These are phyloP conservation scores for Limanda limanda DNA, from an alignment of 2,113 vertebrate species.

Conservation along the genomic window DNA sequence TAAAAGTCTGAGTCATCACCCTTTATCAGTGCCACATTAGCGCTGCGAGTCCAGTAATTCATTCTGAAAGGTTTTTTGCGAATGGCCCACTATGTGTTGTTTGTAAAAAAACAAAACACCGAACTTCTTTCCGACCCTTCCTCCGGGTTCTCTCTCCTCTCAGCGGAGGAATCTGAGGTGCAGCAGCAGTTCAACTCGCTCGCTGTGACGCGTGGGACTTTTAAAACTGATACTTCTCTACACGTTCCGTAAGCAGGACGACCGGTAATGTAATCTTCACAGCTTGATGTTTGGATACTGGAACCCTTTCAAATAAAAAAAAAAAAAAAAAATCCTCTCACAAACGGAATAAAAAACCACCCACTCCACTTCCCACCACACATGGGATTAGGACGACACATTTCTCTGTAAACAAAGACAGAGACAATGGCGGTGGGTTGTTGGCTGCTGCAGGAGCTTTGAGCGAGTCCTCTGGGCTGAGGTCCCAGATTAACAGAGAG, in stretches of 20 bases:
- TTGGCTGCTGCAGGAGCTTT: constrained; percentile 56
- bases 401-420: constrained; percentile 71
- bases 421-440: constrained; percentile 72
- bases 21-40: not conserved
- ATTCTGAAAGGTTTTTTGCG: not conserved
- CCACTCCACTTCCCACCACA: constrained; percentile 70
- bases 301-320: constrained; percentile 52
- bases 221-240: constrained; percentile 35
- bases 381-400: constrained; percentile 66
- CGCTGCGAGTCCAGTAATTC: not conserved
- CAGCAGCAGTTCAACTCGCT: constrained; percentile 1
- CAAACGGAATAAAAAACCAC: constrained; percentile 56
- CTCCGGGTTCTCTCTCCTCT: not conserved
- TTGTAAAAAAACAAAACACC: not conserved
- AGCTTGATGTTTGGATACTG: constrained; percentile 55
- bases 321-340: constrained; percentile 10
- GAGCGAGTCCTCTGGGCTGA: constrained; percentile 63
- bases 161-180: not conserved
- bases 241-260: constrained; percentile 48
- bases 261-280: constrained; percentile 52
- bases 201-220: constrained; percentile 36
- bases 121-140: not conserved
- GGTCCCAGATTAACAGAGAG: constrained; percentile 63
- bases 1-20: constrained; percentile 10
- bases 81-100: not conserved